Evolutionary conservation across 2,888 invertebrate genomes (phyloP), one percentile per base, ranked within the genome.

Genomic region (Brachynemurus nebulosus): DNA sequence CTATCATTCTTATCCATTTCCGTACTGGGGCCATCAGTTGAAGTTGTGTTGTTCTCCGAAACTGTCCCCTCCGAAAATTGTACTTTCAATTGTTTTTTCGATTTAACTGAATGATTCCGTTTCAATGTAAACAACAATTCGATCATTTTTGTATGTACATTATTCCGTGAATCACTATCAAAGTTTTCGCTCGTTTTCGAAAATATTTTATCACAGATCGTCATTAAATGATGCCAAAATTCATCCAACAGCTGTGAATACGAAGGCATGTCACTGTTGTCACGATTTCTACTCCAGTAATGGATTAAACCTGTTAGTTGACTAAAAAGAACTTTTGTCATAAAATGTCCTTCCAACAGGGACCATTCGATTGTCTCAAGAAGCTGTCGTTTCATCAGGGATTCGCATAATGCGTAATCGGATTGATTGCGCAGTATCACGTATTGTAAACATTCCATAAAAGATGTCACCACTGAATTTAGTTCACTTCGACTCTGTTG

Each of bases 391-490:
- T 60, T 61, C 5, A 72, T 58, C 12, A 72, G 54, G 40, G 51
- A 55, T 41, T 61, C 58, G 50, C 69, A 70, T 9, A 72, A 53
- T 17, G 59, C 57, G 18, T 54, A 47, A 49, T 71, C 64, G 9
- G 62, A 59, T 37, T 67, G 61, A 51, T 73, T 69, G 52, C 69
- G 64, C 40, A 74, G 60, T 43, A 76, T 62, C 9, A 74, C 59
- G 55, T 74, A 83, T 40, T 75, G 76, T 16, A 88, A 58, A 57
- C 89, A 89, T 58, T 90, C 90, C 16, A 79, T 69, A 52, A 80
- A 76, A 2, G 84, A 72, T 36, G 69, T 70, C 17, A 78, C 69
- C 54, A 88, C 72, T 1, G 78, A 72, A 37, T 74, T 68, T 14
- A 73, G 70, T 62, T 89, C 86, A 34, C 76, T 76, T 50, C 75